Evolutionary conservation across 2,797 vertebrate genomes (phyloP), one percentile per base, ranked within the genome.

Genomic region (Amazona ochrocephala): DNA sequence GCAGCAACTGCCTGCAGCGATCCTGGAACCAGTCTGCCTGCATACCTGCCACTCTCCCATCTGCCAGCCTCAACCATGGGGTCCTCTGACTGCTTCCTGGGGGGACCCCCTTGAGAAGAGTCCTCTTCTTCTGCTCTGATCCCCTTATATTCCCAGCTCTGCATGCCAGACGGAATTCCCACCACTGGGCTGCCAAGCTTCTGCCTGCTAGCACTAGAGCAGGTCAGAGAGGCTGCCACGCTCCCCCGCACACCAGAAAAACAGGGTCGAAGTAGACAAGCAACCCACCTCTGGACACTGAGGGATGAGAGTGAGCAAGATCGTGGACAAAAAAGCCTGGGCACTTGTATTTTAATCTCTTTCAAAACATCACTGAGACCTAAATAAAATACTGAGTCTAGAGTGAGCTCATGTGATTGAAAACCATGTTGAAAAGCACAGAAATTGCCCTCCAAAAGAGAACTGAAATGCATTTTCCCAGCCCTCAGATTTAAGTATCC

Each of bases 21-120:
- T 41, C 39, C 71, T 24, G 47, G 67, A 94, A 94, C 93, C 93
- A 64, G 95, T 91, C 77, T 53, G 93, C 77, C 95, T 44, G 53
- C 94, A 95, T 95, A 76, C 86, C 90, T 87, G 54, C 56, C 62
- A 5, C 77, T 34, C 14, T 70, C 39, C 76, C 6, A 0, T 60
- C 74, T 3, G 0, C 56, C 76, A 68, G 84, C 75, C 48, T 60
- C 75, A 29, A n/a, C 56, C 12, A 2, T 2, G 0, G 15, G 0
- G 13, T 22, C 81, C 84, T n/a, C 32, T 0, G 0, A 20, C 74
- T 87, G 30, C 67, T 91, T 82, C 83, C 88, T 13, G 48, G 44
- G 50, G 11, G 19, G 9, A 56, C 3, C 30, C 24, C 29, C 41
- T 73, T 27, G 7, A 79, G 41, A 74, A 74, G 34, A 48, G 30